phyloP scores from a whole-genome alignment of 2,113 vertebrate species.

The Eira barbara region DNA sequence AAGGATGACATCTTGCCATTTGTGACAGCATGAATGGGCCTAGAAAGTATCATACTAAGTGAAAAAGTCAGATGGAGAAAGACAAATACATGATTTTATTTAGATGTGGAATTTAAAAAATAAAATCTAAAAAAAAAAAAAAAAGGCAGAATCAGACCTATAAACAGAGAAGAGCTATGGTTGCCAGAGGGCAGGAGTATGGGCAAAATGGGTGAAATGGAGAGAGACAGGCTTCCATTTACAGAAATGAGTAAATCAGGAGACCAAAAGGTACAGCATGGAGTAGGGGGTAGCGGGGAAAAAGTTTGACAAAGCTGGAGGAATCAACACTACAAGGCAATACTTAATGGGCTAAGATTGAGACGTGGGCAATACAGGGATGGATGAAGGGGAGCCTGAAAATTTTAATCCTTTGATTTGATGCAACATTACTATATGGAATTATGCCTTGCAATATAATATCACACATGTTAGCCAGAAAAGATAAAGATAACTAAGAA shows the following conservation, averaged over 20 bases:
- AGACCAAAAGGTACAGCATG: background rate
- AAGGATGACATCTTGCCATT: background rate
- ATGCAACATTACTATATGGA: background rate
- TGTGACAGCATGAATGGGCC: background rate
- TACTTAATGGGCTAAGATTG: background rate
- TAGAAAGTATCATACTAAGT: background rate
- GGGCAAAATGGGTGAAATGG: background rate
- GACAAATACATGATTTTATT: background rate
- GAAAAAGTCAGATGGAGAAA: background rate
- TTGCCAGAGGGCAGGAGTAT: background rate
- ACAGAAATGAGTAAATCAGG: background rate
- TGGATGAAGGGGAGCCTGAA: background rate
- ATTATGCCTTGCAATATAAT: background rate
- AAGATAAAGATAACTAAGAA: background rate
- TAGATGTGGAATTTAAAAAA: background rate
- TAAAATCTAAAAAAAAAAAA: background rate
- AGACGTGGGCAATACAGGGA: background rate
- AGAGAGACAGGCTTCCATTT: background rate
- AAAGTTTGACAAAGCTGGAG: background rate
- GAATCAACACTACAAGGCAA: background rate
- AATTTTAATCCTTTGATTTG: background rate
- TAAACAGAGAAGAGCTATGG: background rate
- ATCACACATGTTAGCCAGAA: background rate
- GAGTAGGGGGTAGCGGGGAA: background rate
- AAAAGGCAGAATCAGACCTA: background rate